Percentiles rank a stretch among this genome's conserved stretches.
Conservation (phyloP, 2,888 invertebrate species). For the Julus scandinavius region DNA sequence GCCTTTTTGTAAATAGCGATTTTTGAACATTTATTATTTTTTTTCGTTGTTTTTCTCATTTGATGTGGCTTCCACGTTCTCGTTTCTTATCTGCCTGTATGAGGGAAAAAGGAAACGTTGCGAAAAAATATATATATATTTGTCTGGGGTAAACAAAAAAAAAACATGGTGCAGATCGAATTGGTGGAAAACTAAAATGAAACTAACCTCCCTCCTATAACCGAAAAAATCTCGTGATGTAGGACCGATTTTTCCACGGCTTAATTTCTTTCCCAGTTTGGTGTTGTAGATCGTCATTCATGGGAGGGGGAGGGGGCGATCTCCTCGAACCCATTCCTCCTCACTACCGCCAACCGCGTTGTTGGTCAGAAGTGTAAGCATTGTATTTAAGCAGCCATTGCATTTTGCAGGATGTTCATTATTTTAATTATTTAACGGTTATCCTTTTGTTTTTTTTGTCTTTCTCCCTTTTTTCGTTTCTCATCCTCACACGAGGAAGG, state of each 20-base stretch:
- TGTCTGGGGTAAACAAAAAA: not conserved
- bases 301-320: not conserved
- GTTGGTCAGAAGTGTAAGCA: not conserved
- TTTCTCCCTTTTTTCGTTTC: not conserved
- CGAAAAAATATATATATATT: not conserved
- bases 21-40: slow-evolving; percentile 44
- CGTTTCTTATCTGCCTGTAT: not conserved
- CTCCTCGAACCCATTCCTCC: not conserved
- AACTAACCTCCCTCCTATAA: not conserved
- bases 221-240: not conserved
- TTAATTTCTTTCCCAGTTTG: not conserved
- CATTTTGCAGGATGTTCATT: slow-evolving; percentile 38
- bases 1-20: slow-evolving; percentile 54
- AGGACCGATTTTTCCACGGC: slow-evolving; percentile 6
- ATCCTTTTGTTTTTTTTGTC: not conserved
- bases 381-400: slow-evolving; percentile 51
- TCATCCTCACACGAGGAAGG: too few relatives aligned
- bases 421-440: slow-evolving; percentile 32
- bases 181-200: not conserved
- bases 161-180: not conserved
- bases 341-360: not conserved
- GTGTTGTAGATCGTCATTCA: slow-evolving; percentile 2
- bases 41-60: slow-evolving; percentile 19
- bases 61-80: slow-evolving; percentile 54
- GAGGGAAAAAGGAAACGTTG: not conserved